Evolutionary conservation across 2,888 invertebrate genomes (phyloP).

Genomic region (Tenthredo mesomela): DNA sequence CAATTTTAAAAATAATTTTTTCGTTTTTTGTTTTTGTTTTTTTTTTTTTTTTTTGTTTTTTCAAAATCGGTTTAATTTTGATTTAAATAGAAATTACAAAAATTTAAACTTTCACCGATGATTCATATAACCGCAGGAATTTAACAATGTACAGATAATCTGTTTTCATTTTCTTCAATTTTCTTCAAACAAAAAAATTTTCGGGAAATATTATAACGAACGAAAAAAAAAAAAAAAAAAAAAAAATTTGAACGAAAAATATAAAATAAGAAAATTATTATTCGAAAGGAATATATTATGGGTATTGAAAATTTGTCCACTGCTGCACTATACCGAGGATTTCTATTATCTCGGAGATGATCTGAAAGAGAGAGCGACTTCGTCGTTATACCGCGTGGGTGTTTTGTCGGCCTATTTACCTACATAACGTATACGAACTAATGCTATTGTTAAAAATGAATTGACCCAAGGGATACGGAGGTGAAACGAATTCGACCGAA

Average conservation of each 20-base stretch:
- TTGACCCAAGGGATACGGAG: constrained; percentile 35
- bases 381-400: constrained; percentile 17
- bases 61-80: neutral
- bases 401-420: constrained; percentile 44
- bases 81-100: neutral
- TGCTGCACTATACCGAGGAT: neutral
- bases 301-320: neutral
- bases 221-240: neutral
- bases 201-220: neutral
- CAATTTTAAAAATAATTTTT: neutral
- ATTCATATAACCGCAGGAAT: neutral
- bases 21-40: neutral
- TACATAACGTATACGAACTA: constrained; percentile 31
- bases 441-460: constrained; percentile 37
- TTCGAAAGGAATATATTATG: neutral
- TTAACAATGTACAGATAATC: neutral
- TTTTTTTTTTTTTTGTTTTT: neutral
- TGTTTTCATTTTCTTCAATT: neutral
- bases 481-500: constrained; percentile 9
- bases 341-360: constrained; percentile 33
- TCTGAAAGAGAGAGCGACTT: constrained; percentile 32
- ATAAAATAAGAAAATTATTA: neutral
- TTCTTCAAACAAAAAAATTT: too few relatives aligned
- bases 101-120: neutral
- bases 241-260: neutral